Evolutionary conservation across 1,140 invertebrate species (phyloP).

Genomic region (Drosophila ficusphila): DNA sequence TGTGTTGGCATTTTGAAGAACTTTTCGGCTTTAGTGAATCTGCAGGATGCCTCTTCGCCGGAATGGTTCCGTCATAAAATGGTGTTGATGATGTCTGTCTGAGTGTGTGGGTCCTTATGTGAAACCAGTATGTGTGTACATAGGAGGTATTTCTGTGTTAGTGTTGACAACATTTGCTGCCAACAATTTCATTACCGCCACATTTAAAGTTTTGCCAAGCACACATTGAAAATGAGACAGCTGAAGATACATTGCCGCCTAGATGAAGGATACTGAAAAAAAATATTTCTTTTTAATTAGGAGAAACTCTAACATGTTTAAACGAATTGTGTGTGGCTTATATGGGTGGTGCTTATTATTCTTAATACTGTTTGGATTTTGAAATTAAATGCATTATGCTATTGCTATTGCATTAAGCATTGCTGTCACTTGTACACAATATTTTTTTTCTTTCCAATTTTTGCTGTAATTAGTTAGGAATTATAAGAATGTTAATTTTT

Average conservation of each 20-base stretch:
- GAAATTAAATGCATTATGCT: too few species aligned
- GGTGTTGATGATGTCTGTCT: conserved; percentile 54
- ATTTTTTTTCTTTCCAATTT: too few species aligned
- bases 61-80: conserved; percentile 70
- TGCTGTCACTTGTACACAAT: too few species aligned
- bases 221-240: conserved; percentile 52
- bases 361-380: too few species aligned
- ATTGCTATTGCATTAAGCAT: too few species aligned
- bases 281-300: not conserved
- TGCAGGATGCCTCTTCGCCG: conserved; percentile 59
- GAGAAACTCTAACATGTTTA: too few species aligned
- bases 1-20: conserved; percentile 55
- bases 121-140: not conserved
- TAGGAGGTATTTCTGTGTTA: conserved; percentile 16
- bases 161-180: conserved; percentile 73
- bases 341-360: too few species aligned
- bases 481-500: conserved; percentile 5
- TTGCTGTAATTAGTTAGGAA: too few species aligned
- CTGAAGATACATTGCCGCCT: conserved; percentile 26
- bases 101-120: conserved; percentile 12
- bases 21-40: conserved; percentile 70
- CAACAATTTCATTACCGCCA: conserved; percentile 79
- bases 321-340: too few species aligned
- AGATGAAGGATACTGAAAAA: conserved; percentile 4
- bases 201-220: conserved; percentile 76